Percentiles rank a stretch among this genome's conserved stretches.
These are phyloP conservation scores for Caenorhabditis wallacei DNA, from an alignment of 2,888 invertebrate genomes.

Conservation along the genomic window DNA sequence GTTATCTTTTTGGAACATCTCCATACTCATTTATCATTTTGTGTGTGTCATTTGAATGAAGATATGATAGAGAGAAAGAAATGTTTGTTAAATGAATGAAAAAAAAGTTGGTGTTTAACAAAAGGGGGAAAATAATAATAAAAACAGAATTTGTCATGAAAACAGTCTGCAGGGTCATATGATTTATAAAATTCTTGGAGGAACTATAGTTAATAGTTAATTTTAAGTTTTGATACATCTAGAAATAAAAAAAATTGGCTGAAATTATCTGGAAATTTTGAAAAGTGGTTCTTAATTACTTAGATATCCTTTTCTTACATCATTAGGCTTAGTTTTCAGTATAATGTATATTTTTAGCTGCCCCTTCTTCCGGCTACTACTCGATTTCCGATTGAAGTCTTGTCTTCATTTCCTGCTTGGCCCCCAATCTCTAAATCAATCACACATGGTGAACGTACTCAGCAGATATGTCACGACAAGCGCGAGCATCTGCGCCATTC, in stretches of 20 bases:
- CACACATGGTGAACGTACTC: conserved; percentile 47
- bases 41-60: not conserved
- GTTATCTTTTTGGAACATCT: conserved; percentile 58
- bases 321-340: no score
- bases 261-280: no score
- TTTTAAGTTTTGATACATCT: no score
- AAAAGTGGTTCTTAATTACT: no score
- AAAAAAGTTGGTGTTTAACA: not conserved
- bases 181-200: no score
- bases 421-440: conserved; percentile 31
- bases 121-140: not conserved
- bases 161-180: no score
- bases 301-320: no score
- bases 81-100: not conserved
- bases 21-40: conserved; percentile 40
- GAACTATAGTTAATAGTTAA: no score
- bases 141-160: conserved; percentile 33
- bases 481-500: conserved; percentile 63
- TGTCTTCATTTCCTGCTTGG: conserved; percentile 44
- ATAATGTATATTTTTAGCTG: no score
- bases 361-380: no score
- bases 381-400: conserved; percentile 20
- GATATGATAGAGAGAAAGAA: not conserved
- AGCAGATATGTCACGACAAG: conserved; percentile 22
- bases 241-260: no score